Conservation (phyloP, 2,113 vertebrate genomes). For the Motacilla tschutschensis region DNA sequence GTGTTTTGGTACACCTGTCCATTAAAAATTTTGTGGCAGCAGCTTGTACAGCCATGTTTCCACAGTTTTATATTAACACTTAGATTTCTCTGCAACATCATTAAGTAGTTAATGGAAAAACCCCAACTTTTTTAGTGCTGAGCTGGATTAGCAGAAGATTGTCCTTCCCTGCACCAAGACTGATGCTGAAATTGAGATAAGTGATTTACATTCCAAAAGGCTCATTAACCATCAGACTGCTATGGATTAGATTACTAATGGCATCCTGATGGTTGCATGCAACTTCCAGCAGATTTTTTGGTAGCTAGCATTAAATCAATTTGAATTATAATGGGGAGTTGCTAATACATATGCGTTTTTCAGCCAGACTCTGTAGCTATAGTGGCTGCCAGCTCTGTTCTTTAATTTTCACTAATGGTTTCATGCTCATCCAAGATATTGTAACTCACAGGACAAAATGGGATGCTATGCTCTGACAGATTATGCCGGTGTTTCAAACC, state of each 20-base stretch:
- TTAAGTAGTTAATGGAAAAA: background rate
- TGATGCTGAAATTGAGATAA: conserved; percentile 17
- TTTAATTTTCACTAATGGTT: background rate
- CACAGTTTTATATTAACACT: background rate
- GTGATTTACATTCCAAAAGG: conserved; percentile 15
- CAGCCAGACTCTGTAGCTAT: background rate
- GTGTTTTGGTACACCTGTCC: background rate
- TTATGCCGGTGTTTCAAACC: background rate
- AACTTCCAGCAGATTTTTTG: conserved; percentile 1
- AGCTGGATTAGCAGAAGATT: background rate
- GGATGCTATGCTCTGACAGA: background rate
- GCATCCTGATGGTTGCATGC: background rate
- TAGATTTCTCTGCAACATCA: background rate
- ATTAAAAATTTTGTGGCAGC: background rate
- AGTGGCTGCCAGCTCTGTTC: background rate
- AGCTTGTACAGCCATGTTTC: background rate
- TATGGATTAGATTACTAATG: conserved; percentile 19
- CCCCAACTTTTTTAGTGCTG: background rate
- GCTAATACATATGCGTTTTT: background rate
- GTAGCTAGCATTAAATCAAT: conserved; percentile 25
- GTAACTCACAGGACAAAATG: background rate
- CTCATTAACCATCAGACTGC: background rate
- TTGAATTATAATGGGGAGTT: background rate
- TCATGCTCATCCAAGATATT: background rate
- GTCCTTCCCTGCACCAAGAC: background rate